A percentile compares a stretch with the other conserved stretches of the same genome.
Evolutionary conservation across 2,113 vertebrate genomes (phyloP).

Genomic region (Notiomystis cincta): DNA sequence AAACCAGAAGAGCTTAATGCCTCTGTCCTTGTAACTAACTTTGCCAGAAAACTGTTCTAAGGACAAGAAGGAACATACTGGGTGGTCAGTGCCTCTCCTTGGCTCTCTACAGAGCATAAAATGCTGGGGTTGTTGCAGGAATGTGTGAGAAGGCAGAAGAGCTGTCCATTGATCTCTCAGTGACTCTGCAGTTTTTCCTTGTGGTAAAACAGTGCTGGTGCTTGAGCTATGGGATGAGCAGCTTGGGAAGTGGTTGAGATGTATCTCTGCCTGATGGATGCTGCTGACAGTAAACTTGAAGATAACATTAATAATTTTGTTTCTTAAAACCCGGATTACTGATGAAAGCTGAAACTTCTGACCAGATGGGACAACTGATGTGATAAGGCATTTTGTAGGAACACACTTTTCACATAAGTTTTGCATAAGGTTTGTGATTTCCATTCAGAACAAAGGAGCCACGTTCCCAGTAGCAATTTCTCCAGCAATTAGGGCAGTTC

Average conservation of each 20-base stretch:
- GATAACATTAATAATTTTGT: neutral
- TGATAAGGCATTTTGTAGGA: neutral
- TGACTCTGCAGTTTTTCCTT: neutral
- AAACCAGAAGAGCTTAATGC: neutral
- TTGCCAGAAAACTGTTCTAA: neutral
- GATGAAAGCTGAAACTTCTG: neutral
- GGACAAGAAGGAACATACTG: neutral
- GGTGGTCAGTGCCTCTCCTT: neutral
- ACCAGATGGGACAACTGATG: neutral
- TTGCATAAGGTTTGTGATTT: neutral
- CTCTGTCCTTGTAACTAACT: neutral
- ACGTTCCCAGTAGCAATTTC: neutral
- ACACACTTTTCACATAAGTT: neutral
- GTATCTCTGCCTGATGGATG: neutral
- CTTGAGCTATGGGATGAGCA: neutral
- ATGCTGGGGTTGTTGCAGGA: neutral
- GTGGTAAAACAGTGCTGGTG: neutral
- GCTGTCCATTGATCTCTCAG: neutral
- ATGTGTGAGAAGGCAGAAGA: neutral
- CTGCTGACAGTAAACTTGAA: neutral
- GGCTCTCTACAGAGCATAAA: rapidly evolving
- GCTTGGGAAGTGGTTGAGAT: neutral
- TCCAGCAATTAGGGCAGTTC: neutral
- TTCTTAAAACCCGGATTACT: neutral
- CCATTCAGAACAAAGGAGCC: neutral